Percentiles rank a stretch among this genome's conserved stretches.
phyloP scores from a whole-genome alignment of 2,113 vertebrate species.

The Gambusia holbrooki region DNA sequence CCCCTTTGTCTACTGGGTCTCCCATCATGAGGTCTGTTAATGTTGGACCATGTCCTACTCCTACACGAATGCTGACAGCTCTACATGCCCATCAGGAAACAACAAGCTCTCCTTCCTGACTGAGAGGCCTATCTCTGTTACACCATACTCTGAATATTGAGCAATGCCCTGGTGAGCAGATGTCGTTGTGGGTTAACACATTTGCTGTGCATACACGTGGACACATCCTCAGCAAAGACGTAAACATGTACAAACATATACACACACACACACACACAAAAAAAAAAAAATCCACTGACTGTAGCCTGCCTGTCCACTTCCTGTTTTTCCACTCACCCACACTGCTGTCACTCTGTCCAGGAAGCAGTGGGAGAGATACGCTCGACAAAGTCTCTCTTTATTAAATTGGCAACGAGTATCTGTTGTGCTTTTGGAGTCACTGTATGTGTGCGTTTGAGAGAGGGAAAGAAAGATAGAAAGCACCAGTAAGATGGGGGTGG shows the following conservation, averaged over 20 bases:
- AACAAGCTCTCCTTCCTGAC: constrained; percentile 59
- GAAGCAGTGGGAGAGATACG: constrained; percentile 80
- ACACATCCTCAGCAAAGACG: constrained; percentile 39
- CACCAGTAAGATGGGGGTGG: constrained; percentile 67
- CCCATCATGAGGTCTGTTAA: constrained; percentile 60
- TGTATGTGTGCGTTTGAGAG: constrained; percentile 54
- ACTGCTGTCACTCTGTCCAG: constrained; percentile 78
- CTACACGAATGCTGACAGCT: constrained; percentile 51
- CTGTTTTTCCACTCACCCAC: constrained; percentile 82
- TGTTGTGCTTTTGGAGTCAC: constrained; percentile 61
- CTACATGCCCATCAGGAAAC: constrained; percentile 57
- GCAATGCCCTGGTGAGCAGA: constrained; percentile 61
- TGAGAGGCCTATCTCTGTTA: constrained; percentile 44
- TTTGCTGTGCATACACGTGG: constrained; percentile 42
- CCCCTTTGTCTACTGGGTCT: constrained; percentile 49
- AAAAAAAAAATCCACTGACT: constrained; percentile 53
- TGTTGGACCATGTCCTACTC: constrained; percentile 48
- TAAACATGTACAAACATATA: constrained; percentile 42
- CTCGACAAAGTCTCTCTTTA: constrained; percentile 79
- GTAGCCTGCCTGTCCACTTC: constrained; percentile 72
- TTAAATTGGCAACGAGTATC: constrained; percentile 78
- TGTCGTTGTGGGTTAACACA: constrained; percentile 53
- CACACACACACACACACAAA: constrained; percentile 42
- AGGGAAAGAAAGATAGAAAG: constrained; percentile 31
- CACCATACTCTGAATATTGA: constrained; percentile 55